phyloP scores from a whole-genome alignment of 2,888 invertebrate genomes.

The Hirtodrosophila trivittata region DNA sequence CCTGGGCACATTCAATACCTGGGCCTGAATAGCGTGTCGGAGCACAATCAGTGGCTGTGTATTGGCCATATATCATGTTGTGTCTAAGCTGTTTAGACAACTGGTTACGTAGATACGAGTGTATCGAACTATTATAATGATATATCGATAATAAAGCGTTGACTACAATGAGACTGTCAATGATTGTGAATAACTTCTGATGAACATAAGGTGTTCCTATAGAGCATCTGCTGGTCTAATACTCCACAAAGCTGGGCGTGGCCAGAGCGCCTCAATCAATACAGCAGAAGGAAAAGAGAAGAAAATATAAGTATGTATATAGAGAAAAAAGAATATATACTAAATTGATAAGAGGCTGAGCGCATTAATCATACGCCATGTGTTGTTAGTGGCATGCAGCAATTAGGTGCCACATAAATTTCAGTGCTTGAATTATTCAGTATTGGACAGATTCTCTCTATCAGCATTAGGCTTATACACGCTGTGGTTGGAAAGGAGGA shows the following conservation, averaged over 20 bases:
- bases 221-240: no score
- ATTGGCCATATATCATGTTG: slow-evolving; percentile 21
- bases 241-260: no score
- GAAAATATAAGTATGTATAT: neutral
- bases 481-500: no score
- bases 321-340: slow-evolving; percentile 25
- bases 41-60: slow-evolving; percentile 21
- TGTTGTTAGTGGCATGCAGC: slow-evolving; percentile 53
- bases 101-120: no score
- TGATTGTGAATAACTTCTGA: no score
- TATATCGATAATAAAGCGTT: no score
- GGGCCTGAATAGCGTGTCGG: slow-evolving; percentile 13
- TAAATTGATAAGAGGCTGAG: slow-evolving; percentile 59
- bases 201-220: no score
- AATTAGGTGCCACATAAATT: slow-evolving; percentile 68
- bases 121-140: no score
- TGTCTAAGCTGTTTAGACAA: no score
- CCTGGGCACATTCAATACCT: slow-evolving; percentile 31
- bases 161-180: no score
- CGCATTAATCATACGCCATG: slow-evolving; percentile 76
- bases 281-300: neutral
- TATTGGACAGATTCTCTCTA: slow-evolving; percentile 25
- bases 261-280: no score
- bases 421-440: slow-evolving; percentile 62
- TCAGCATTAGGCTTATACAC: slow-evolving; percentile 12